A percentile compares a stretch with the other conserved stretches of the same genome.
Evolutionary conservation across 2,888 invertebrate genomes (phyloP).

Genomic region (Acrocera orbiculus): DNA sequence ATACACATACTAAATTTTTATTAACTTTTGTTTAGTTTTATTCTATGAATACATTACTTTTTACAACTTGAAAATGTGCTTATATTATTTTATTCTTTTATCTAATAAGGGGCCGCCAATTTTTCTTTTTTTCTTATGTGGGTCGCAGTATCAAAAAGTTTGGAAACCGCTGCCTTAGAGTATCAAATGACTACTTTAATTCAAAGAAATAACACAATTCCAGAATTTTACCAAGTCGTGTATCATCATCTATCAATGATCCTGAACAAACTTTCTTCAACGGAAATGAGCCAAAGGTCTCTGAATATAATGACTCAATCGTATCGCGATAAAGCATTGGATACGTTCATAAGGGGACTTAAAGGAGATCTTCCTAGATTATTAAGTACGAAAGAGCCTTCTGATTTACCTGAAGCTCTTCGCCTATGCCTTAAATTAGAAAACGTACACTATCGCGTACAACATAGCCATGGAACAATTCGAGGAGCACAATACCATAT

Average conservation of each 20-base stretch:
- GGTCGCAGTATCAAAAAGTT: too few species aligned
- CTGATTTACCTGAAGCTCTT: neutral
- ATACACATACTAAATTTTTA: too few species aligned
- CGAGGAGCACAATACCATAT: neutral
- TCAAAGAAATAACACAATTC: constrained; percentile 9
- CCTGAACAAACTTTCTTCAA: constrained; percentile 13
- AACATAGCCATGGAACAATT: neutral
- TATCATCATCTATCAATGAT: constrained; percentile 14
- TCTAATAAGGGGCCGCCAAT: too few species aligned
- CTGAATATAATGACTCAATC: constrained; percentile 8
- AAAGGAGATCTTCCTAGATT: constrained; percentile 10
- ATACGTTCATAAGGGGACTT: constrained; percentile 13
- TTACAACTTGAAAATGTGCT: too few species aligned
- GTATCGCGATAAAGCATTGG: constrained; percentile 13
- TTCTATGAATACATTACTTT: too few species aligned
- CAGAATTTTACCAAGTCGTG: constrained; percentile 13
- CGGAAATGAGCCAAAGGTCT: constrained; percentile 11
- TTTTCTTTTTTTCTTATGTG: too few species aligned
- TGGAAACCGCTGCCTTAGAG: too few species aligned
- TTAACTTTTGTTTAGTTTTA: too few species aligned
- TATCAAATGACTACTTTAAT: constrained; percentile 10
- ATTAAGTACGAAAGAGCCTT: constrained; percentile 4
- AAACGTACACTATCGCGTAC: constrained; percentile 2
- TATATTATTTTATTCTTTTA: too few species aligned
- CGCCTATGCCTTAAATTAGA: constrained; percentile 1